Evolutionary conservation across 2,113 vertebrate genomes (phyloP).

Genomic region (Ictidomys tridecemlineatus): DNA sequence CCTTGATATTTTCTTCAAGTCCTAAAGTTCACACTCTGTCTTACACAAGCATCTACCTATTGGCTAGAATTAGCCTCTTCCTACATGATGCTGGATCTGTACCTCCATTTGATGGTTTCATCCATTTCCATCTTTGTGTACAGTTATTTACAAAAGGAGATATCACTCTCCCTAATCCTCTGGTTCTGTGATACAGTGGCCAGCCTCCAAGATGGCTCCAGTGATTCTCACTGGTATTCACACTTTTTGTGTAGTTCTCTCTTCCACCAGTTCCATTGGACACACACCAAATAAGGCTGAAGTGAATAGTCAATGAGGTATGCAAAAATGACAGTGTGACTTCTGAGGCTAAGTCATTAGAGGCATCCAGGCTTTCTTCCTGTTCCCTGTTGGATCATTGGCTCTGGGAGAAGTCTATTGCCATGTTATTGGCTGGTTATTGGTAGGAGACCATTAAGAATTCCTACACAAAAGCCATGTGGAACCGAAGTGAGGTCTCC

Average conservation of each 20-base stretch:
- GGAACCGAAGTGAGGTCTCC: neutral
- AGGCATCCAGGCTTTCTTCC: neutral
- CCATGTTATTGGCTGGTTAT: too few species aligned
- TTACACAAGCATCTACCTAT: neutral
- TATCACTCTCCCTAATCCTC: neutral
- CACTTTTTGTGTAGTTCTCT: neutral
- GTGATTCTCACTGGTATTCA: neutral
- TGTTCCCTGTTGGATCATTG: neutral
- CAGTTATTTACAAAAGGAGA: neutral
- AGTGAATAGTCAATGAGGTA: neutral
- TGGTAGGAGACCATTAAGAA: neutral
- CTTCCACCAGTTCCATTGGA: neutral
- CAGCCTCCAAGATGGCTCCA: neutral
- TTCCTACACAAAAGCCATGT: neutral
- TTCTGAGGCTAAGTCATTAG: neutral
- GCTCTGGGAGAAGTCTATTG: neutral
- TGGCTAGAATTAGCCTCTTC: neutral
- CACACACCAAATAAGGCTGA: neutral
- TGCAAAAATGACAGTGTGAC: neutral
- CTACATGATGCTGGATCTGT: fast-evolving
- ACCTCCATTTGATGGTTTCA: neutral
- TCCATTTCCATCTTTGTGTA: neutral
- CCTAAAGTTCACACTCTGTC: neutral
- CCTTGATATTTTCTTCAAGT: neutral
- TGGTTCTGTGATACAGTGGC: neutral